Percentiles rank a stretch among this genome's conserved stretches.
Evolutionary conservation across 1,140 invertebrate species (phyloP).

Genomic region (Hyphantria cunea): DNA sequence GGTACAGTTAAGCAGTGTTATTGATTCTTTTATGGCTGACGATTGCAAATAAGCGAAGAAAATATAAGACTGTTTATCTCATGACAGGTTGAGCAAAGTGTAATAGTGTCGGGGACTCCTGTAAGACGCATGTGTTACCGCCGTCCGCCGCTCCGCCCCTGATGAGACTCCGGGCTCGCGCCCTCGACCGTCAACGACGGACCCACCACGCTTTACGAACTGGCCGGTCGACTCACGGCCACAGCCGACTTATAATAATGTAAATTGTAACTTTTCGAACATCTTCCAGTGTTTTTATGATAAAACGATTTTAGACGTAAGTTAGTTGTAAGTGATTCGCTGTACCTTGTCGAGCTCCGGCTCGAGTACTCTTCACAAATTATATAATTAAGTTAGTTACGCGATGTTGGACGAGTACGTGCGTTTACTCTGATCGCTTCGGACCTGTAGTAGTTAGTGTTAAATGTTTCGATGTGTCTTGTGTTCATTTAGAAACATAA

Average conservation of each 20-base stretch:
- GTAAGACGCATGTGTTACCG: neutral
- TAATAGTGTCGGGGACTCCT: too few relatives aligned
- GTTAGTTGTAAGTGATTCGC: slow-evolving; percentile 73
- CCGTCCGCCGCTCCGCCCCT: slow-evolving; percentile 19
- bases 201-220: slow-evolving; percentile 46
- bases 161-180: neutral
- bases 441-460: slow-evolving; percentile 70
- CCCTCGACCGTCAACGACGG: neutral
- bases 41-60: too few relatives aligned
- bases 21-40: too few relatives aligned
- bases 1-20: too few relatives aligned
- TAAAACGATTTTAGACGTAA: slow-evolving; percentile 70
- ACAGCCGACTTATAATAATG: slow-evolving; percentile 57
- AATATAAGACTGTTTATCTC: too few relatives aligned
- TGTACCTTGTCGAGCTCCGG: slow-evolving; percentile 71
- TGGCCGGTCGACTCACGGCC: slow-evolving; percentile 5
- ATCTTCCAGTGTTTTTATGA: slow-evolving; percentile 79
- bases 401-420: slow-evolving; percentile 55
- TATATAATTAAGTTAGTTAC: slow-evolving; percentile 65
- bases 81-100: too few relatives aligned
- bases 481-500: slow-evolving; percentile 75
- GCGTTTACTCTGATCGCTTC: slow-evolving; percentile 63
- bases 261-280: slow-evolving; percentile 67
- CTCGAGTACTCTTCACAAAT: slow-evolving; percentile 75
- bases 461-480: slow-evolving; percentile 75